These are phyloP conservation scores for Latheticus oryzae DNA, from an alignment of 2,888 invertebrate species.

Conservation along the genomic window DNA sequence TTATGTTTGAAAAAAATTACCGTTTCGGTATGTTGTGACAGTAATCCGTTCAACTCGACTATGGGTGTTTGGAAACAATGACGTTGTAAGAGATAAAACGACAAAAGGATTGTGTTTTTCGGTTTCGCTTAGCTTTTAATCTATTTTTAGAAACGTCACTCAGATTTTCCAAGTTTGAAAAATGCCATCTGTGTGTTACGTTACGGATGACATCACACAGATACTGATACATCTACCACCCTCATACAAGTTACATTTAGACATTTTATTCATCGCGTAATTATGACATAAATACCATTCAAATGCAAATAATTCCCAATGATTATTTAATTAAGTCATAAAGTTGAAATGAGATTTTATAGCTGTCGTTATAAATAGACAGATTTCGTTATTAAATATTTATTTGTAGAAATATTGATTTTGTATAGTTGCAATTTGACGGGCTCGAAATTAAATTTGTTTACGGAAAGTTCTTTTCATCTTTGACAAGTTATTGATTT, in stretches of 20 bases:
- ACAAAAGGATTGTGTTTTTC: conserved; percentile 41
- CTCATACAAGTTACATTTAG: conserved; percentile 3
- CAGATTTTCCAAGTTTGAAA: conserved; percentile 38
- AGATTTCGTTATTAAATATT: too few relatives aligned
- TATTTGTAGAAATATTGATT: too few relatives aligned
- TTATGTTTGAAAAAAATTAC: conserved; percentile 23
- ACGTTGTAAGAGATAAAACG: conserved; percentile 34
- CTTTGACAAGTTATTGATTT: conserved; percentile 13
- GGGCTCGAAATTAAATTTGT: too few relatives aligned
- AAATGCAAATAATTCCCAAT: too few relatives aligned
- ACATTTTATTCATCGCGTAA: too few relatives aligned
- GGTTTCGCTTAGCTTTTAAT: conserved; percentile 39
- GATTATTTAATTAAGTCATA: too few relatives aligned
- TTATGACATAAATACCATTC: too few relatives aligned
- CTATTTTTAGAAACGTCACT: conserved; percentile 39
- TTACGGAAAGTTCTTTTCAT: conserved; percentile 5
- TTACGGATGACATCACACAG: conserved; percentile 27
- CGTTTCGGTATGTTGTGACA: conserved; percentile 32
- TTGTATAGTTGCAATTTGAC: too few relatives aligned
- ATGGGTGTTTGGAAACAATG: conserved; percentile 34
- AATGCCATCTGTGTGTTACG: conserved; percentile 33
- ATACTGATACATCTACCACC: conserved; percentile 7
- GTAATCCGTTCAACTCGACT: conserved; percentile 38
- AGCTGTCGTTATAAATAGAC: too few relatives aligned
- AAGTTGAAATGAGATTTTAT: too few relatives aligned